A percentile compares a stretch with the other conserved stretches of the same genome.
These are phyloP conservation scores for Hoplostethus atlanticus DNA, from an alignment of 2,797 vertebrate species.

Conservation along the genomic window DNA sequence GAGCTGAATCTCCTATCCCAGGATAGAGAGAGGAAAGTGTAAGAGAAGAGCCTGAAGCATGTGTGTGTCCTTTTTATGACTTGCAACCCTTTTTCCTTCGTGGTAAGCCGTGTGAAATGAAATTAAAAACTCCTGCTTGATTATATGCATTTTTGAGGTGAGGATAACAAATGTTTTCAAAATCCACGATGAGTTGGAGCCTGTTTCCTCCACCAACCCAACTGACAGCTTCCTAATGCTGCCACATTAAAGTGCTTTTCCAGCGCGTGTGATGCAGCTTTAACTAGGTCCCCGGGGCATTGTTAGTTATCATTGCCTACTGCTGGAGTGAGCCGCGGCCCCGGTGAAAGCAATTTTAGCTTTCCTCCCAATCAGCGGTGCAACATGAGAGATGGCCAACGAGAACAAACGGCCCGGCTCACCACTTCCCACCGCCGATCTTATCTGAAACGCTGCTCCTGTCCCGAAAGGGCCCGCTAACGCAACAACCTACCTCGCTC, in stretches of 20 bases:
- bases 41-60: constrained; percentile 30
- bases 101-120: constrained; percentile 74
- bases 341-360: constrained; percentile 89
- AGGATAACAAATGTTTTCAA: constrained; percentile 88
- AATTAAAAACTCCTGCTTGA: constrained; percentile 83
- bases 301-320: constrained; percentile 96
- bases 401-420: constrained; percentile 85
- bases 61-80: constrained; percentile 58
- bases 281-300: constrained; percentile 96
- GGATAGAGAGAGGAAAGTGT: constrained; percentile 53
- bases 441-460: constrained; percentile 84
- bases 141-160: constrained; percentile 81
- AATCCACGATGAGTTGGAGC: constrained; percentile 79
- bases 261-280: constrained; percentile 88
- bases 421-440: constrained; percentile 80
- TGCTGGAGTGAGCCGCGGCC: constrained; percentile 84
- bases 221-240: constrained; percentile 92
- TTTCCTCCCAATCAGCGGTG: constrained; percentile 89
- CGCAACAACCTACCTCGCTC: constrained; percentile 63
- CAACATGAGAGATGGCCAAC: constrained; percentile 86
- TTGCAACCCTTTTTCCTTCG: constrained; percentile 66
- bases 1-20: constrained; percentile 36
- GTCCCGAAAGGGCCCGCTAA: constrained; percentile 78
- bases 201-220: constrained; percentile 86
- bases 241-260: constrained; percentile 94